phyloP scores from a whole-genome alignment of 2,797 vertebrate species.

The Semotilus atromaculatus region DNA sequence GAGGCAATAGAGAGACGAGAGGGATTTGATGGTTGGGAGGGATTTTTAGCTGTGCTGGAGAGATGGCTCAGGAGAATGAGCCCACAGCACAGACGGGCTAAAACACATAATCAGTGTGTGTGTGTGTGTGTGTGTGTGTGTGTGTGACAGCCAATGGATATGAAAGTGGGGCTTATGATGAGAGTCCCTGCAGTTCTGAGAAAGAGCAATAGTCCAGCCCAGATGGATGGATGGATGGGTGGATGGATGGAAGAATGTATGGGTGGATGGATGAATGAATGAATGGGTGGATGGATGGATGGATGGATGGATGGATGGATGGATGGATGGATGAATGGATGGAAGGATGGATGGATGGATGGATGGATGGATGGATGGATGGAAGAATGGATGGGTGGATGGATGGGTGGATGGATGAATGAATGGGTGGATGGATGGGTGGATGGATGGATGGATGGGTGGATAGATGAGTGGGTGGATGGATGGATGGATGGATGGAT shows the following conservation, averaged over 20 bases:
- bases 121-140: slow-evolving; percentile 27
- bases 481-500: background rate
- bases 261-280: background rate
- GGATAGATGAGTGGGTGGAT: background rate
- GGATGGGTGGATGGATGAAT: fast-evolving
- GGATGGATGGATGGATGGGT: background rate
- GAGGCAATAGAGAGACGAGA: slow-evolving; percentile 40
- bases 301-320: background rate
- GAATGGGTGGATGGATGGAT: background rate
- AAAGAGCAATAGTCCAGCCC: slow-evolving; percentile 29
- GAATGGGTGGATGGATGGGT: background rate
- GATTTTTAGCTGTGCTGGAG: slow-evolving; percentile 25
- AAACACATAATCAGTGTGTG: slow-evolving; percentile 46
- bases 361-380: too few species aligned
- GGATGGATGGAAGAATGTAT: background rate
- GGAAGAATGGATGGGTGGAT: background rate
- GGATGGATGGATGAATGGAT: too few species aligned
- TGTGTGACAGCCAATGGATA: slow-evolving; percentile 21
- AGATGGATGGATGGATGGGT: background rate
- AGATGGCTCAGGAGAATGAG: slow-evolving; percentile 45
- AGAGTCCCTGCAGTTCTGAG: slow-evolving; percentile 39
- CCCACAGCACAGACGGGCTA: slow-evolving; percentile 33
- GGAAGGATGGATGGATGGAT: background rate
- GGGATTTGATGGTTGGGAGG: slow-evolving; percentile 46
- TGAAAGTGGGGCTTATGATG: slow-evolving; percentile 38